Conservation (phyloP, 2,888 invertebrate genomes). For the Aphelenchoides bicaudatus region DNA sequence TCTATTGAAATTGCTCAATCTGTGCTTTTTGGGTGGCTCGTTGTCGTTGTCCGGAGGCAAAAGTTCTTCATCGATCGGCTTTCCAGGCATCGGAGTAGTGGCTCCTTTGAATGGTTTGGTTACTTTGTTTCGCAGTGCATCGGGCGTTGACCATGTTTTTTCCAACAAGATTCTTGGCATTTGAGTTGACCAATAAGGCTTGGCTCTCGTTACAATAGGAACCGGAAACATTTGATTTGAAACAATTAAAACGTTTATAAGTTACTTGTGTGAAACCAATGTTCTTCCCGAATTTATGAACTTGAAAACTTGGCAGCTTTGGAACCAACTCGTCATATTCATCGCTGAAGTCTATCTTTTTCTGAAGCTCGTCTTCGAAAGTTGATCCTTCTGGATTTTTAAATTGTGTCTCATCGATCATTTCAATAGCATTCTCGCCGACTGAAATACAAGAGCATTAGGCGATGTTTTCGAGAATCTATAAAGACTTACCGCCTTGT, state of each 20-base stretch:
- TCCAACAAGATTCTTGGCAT: conserved; percentile 23
- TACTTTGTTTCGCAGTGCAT: not conserved
- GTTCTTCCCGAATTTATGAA: conserved; percentile 35
- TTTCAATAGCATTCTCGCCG: conserved; percentile 19
- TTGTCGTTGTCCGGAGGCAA: conserved; percentile 6
- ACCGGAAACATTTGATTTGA: conserved; percentile 26
- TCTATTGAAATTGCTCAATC: not conserved
- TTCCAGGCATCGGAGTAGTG: not conserved
- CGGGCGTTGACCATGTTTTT: conserved; percentile 7
- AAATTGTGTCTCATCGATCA: conserved; percentile 41
- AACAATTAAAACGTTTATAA: not conserved
- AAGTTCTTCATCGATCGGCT: conserved; percentile 4
- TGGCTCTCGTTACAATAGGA: conserved; percentile 34
- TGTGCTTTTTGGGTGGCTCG: conserved; percentile 8
- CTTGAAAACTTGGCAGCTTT: conserved; percentile 30
- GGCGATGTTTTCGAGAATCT: not conserved
- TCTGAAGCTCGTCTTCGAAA: conserved; percentile 35
- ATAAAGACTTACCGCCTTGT: not conserved
- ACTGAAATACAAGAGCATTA: conserved; percentile 12
- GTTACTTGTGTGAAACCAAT: conserved; percentile 20
- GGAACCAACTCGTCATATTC: conserved; percentile 39
- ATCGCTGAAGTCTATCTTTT: conserved; percentile 30
- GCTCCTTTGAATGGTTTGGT: not conserved
- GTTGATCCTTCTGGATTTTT: conserved; percentile 23
- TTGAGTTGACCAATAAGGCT: conserved; percentile 38